A percentile compares a stretch with the other conserved stretches of the same genome.
Evolutionary conservation across 2,888 invertebrate genomes (phyloP).

Genomic region (Gibbula magus): DNA sequence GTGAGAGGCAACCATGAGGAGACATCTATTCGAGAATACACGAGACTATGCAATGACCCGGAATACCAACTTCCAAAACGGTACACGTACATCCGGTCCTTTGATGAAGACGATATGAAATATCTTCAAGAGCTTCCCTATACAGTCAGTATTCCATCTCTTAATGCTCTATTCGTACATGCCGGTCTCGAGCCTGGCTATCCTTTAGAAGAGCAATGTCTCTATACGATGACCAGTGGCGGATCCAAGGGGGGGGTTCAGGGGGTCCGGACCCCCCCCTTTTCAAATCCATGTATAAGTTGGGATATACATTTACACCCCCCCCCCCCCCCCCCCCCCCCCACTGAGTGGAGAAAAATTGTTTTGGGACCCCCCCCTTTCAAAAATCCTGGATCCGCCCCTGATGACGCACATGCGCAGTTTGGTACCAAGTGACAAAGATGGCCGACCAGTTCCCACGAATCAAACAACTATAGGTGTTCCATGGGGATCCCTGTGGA

Average conservation of each 20-base stretch:
- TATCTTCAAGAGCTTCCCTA: constrained; percentile 71
- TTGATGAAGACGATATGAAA: constrained; percentile 63
- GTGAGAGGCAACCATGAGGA: constrained; percentile 74
- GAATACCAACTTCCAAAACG: constrained; percentile 48
- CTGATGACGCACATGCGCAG: constrained; percentile 69
- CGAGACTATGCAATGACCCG: constrained; percentile 35
- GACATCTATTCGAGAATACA: constrained; percentile 58
- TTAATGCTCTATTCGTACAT: constrained; percentile 70
- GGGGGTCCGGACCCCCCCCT: too few species aligned
- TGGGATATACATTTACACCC: too few species aligned
- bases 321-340: too few species aligned
- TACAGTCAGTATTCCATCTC: constrained; percentile 69
- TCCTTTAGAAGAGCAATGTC: constrained; percentile 58
- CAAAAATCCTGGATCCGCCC: too few species aligned
- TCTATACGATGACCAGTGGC: constrained; percentile 65
- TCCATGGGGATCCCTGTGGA: constrained; percentile 72
- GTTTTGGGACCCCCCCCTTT: too few species aligned
- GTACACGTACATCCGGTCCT: constrained; percentile 66
- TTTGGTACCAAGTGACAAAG: constrained; percentile 46
- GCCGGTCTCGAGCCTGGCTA: constrained; percentile 72
- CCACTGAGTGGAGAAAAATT: too few species aligned
- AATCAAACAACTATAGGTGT: constrained; percentile 56
- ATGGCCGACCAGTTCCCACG: constrained; percentile 41
- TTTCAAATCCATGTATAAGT: too few species aligned
- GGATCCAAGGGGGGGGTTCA: too few species aligned